Conservation (phyloP, 1,140 invertebrate species). For the Euschistus heros region DNA sequence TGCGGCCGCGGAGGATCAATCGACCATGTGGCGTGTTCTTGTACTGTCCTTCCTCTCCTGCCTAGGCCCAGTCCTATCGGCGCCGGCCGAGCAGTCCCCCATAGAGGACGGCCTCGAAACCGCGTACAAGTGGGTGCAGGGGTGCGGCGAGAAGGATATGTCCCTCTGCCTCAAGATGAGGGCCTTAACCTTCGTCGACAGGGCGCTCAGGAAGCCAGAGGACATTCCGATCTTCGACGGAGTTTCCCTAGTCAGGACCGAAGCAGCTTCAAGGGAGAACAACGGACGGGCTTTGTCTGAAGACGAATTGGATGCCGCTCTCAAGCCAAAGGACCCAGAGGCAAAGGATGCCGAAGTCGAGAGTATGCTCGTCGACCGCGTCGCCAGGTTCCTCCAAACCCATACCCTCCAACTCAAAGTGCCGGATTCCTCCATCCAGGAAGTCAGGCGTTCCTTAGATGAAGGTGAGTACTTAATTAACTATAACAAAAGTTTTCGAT, state of each 20-base stretch:
- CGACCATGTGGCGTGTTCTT: background rate
- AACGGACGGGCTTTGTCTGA: constrained; percentile 41
- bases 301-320: constrained; percentile 40
- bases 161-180: constrained; percentile 59
- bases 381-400: constrained; percentile 60
- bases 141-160: constrained; percentile 55
- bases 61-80: constrained; percentile 23
- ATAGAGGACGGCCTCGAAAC: constrained; percentile 39
- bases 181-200: constrained; percentile 53
- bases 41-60: constrained; percentile 11
- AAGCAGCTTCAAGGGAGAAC: constrained; percentile 31
- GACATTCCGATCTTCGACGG: constrained; percentile 50
- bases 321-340: constrained; percentile 51
- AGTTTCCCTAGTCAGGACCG: constrained; percentile 53
- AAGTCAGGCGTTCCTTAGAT: constrained; percentile 51
- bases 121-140: constrained; percentile 53
- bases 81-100: constrained; percentile 14
- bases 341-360: constrained; percentile 65
- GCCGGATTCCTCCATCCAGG: constrained; percentile 52
- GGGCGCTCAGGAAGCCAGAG: constrained; percentile 40
- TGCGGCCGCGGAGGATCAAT: background rate
- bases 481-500: too few relatives aligned
- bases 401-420: constrained; percentile 67
- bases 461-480: constrained; percentile 38
- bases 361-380: constrained; percentile 57